Base-by-base conservation (phyloP, 1,140 invertebrate genomes). In the Bombus haemorrhoidalis region DNA sequence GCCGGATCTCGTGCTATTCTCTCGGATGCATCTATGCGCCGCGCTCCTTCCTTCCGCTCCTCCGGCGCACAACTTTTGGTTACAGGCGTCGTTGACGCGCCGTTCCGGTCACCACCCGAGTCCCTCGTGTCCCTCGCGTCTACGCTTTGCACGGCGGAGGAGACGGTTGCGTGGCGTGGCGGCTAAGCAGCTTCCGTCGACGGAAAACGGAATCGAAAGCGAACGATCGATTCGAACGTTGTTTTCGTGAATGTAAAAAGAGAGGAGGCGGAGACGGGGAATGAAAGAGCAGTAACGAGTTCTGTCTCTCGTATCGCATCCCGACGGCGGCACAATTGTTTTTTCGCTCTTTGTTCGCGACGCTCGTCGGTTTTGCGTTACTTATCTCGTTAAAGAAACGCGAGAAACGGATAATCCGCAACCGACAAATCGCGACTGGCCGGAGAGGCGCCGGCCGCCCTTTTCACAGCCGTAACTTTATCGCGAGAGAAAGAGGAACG, bases 331-430 rank as follows among this genome's bases (percentile, higher is more conserved):
- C 32, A 18, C 68, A 78, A 82, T 74, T 73, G 71, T 85, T 84
- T 75, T 83, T 85, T 32, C 64, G 37, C 81, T 41, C 25, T 59
- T 77, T 79, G 57, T 25, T 25, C 76, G 13, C 86, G 43, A 41
- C n/a, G 53, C 34, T 73, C 47, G 73, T 62, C 39, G 79, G 68
- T 57, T 88, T 87, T 75, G 71, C 77, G 72, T 91, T 87, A 71
- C 87, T 77, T 80, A 86, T 90, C 83, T 90, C 86, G 87, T 81
- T 87, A 90, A 88, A 81, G 89, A 73, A 87, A 90, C 73, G 72
- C 64, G 86, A 86, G 80, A 57, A 83, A 85, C 76, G 89, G 79
- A 90, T 90, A 90, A 90, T 88, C 83, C 72, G 75, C 76, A 76
- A 32, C n/a, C 80, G 62, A 87, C 82, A 71, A 87, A 88, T 90